Conservation (phyloP, 1,140 invertebrate genomes). For the Pararge aegeria region DNA sequence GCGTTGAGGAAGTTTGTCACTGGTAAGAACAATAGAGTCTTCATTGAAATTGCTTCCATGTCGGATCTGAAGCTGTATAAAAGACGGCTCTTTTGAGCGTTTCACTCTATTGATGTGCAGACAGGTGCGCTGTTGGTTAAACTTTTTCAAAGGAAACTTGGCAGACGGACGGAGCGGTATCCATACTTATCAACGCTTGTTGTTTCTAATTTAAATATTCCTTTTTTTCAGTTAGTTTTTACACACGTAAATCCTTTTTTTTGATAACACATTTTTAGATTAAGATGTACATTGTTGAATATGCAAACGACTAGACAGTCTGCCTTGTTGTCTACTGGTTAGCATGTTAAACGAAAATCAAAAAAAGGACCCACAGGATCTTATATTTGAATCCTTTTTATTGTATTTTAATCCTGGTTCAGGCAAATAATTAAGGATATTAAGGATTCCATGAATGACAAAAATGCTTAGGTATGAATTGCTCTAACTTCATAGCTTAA, state of each 20-base stretch:
- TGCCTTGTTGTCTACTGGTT: too few species aligned
- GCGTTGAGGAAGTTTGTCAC: constrained; percentile 26
- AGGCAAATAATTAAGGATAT: too few species aligned
- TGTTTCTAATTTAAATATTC: background rate
- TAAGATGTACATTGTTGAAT: too few species aligned
- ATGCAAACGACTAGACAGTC: too few species aligned
- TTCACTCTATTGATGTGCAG: constrained; percentile 42
- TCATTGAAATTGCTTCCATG: constrained; percentile 36
- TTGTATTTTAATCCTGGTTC: too few species aligned
- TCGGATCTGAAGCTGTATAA: constrained; percentile 31
- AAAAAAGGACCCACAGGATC: too few species aligned
- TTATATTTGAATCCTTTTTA: too few species aligned
- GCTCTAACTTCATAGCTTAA: too few species aligned
- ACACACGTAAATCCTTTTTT: background rate
- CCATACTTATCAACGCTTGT: background rate
- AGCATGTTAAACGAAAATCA: too few species aligned
- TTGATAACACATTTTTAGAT: too few species aligned
- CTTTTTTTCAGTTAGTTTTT: background rate
- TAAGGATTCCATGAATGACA: too few species aligned
- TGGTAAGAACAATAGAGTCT: constrained; percentile 35
- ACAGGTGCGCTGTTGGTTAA: constrained; percentile 51
- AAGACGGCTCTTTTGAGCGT: constrained; percentile 47
- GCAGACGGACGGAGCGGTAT: constrained; percentile 2
- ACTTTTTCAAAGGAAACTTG: constrained; percentile 69
- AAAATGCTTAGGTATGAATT: too few species aligned